phyloP scores from a whole-genome alignment of 2,888 invertebrate species.

The Pollenia angustigena region DNA sequence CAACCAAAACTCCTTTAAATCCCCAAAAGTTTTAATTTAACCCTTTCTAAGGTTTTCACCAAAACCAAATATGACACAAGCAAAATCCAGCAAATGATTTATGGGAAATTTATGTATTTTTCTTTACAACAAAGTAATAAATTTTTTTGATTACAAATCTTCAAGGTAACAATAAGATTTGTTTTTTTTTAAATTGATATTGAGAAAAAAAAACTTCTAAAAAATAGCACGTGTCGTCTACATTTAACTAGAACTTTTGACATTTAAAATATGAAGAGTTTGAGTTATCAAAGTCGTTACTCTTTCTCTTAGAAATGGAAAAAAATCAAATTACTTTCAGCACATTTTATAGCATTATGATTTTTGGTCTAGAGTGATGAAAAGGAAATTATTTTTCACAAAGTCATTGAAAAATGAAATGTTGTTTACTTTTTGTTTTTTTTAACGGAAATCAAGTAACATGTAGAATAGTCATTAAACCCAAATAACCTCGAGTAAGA shows the following conservation, averaged over 20 bases:
- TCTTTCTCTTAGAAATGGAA: background rate
- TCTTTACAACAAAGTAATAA: conserved; percentile 3
- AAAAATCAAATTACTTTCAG: conserved; percentile 16
- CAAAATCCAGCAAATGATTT: conserved; percentile 53
- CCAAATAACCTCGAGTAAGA: conserved; percentile 66
- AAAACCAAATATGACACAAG: conserved; percentile 18
- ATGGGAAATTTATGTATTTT: conserved; percentile 32
- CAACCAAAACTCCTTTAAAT: background rate
- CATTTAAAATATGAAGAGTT: background rate
- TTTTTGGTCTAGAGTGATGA: conserved; percentile 1
- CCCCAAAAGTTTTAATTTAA: background rate
- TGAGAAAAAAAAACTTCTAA: background rate
- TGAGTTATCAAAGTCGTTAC: conserved; percentile 38
- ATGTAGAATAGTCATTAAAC: conserved; percentile 73
- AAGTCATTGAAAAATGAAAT: background rate
- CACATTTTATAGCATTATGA: background rate
- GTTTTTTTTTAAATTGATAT: no score
- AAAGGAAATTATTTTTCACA: conserved; percentile 35
- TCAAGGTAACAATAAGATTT: conserved; percentile 26
- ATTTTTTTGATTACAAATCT: conserved; percentile 48
- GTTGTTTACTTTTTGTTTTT: background rate
- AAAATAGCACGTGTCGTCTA: conserved; percentile 20
- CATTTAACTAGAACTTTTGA: background rate
- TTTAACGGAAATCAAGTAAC: conserved; percentile 63
- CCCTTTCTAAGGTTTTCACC: background rate